These are phyloP conservation scores for Dysmachus trigonus DNA, from an alignment of 2,888 invertebrate genomes.

Conservation along the genomic window DNA sequence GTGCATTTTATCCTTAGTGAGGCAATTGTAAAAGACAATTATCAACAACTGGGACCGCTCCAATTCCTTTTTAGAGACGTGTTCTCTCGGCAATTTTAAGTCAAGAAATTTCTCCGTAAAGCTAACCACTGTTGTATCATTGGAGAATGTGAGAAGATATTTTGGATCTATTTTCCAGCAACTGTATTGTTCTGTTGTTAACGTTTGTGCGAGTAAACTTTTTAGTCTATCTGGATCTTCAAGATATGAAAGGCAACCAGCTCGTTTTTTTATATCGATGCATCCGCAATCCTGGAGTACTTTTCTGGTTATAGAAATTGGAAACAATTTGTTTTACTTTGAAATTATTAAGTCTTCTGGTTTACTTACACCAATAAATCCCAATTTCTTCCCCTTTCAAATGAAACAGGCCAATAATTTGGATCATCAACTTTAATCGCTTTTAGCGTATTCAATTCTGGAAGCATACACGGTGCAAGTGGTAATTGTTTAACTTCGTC, in stretches of 20 bases:
- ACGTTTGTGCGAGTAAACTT: slow-evolving; percentile 79
- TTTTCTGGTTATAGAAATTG: slow-evolving; percentile 64
- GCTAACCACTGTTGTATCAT: slow-evolving; percentile 74
- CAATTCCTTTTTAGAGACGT: slow-evolving; percentile 63
- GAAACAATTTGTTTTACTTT: not conserved
- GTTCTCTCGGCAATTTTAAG: slow-evolving; percentile 56
- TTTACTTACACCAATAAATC: slow-evolving; percentile 73
- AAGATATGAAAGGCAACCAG: slow-evolving; percentile 86
- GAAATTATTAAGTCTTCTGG: not conserved
- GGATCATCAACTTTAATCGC: slow-evolving; percentile 83
- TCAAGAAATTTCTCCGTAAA: slow-evolving; percentile 76
- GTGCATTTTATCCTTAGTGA: slow-evolving; percentile 80
- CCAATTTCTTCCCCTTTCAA: slow-evolving; percentile 86
- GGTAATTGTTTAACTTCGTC: slow-evolving; percentile 66
- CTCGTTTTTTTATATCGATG: slow-evolving; percentile 87
- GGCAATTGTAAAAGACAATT: slow-evolving; percentile 80
- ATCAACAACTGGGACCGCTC: slow-evolving; percentile 71
- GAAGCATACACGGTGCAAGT: slow-evolving; percentile 86
- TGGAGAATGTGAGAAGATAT: slow-evolving; percentile 78
- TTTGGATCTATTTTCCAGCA: slow-evolving; percentile 67
- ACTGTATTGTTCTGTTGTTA: slow-evolving; percentile 73
- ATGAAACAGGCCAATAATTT: slow-evolving; percentile 89
- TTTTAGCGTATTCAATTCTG: slow-evolving; percentile 78
- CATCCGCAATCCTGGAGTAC: slow-evolving; percentile 75
- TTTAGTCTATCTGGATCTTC: slow-evolving; percentile 85